Conservation (phyloP, 2,113 vertebrate species). For the Phrynosoma blainvillii region DNA sequence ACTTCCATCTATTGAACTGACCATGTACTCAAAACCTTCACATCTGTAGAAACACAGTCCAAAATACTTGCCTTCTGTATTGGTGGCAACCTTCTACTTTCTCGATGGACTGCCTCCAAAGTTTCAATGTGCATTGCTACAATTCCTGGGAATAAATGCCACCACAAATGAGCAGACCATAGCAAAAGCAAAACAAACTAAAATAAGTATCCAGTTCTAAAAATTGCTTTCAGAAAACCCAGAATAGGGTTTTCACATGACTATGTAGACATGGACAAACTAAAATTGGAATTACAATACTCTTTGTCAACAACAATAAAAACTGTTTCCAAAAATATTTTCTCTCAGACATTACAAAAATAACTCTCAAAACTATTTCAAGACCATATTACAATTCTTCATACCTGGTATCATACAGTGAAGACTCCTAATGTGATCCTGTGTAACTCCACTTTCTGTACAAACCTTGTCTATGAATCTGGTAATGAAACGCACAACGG, state of each 20-base stretch:
- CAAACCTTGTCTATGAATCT: constrained; percentile 98
- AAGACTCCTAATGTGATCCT: constrained; percentile 97
- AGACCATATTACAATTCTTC: constrained; percentile 30
- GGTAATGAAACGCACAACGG: constrained; percentile 91
- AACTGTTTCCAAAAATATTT: background rate
- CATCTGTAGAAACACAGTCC: constrained; percentile 46
- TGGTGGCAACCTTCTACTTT: constrained; percentile 94
- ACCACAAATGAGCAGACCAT: constrained; percentile 43
- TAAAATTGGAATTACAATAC: constrained; percentile 27
- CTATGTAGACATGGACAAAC: constrained; percentile 22
- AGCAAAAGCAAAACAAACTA: constrained; percentile 35
- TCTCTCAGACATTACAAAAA: background rate
- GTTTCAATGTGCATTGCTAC: constrained; percentile 98
- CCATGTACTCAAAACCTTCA: constrained; percentile 22
- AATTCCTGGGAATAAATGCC: constrained; percentile 83
- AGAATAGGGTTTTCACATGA: background rate
- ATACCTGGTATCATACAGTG: constrained; percentile 99
- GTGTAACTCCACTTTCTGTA: constrained; percentile 95
- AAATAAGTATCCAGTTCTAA: constrained; percentile 23
- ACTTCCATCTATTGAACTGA: constrained; percentile 18
- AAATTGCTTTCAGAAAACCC: constrained; percentile 1
- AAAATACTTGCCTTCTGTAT: constrained; percentile 92
- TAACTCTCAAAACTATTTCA: background rate
- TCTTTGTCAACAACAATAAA: constrained; percentile 1
- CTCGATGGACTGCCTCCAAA: constrained; percentile 93